phyloP scores from a whole-genome alignment of 2,113 vertebrate genomes.

The Ceyx margarethae region DNA sequence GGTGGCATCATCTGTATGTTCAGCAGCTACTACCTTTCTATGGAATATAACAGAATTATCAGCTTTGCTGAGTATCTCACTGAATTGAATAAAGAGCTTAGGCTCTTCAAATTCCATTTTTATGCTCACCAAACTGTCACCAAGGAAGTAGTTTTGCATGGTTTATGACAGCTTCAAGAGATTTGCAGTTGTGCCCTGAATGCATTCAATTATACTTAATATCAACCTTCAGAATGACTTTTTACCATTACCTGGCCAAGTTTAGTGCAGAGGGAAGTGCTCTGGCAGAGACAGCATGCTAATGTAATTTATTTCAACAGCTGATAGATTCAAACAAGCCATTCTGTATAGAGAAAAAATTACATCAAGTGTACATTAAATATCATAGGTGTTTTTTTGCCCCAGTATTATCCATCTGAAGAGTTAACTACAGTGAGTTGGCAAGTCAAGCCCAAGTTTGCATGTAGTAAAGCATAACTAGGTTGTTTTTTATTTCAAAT shows the following conservation, averaged over 20 bases:
- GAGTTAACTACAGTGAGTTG: neutral
- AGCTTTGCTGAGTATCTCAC: neutral
- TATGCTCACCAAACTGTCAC: slow-evolving; percentile 59
- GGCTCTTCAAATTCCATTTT: slow-evolving; percentile 61
- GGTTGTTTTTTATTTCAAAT: neutral
- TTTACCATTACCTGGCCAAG: slow-evolving; percentile 37
- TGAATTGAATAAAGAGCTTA: slow-evolving; percentile 64
- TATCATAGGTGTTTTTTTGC: neutral
- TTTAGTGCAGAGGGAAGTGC: neutral
- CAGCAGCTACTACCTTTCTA: neutral
- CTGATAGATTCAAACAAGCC: slow-evolving; percentile 30
- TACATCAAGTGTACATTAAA: neutral
- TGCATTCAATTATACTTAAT: slow-evolving; percentile 67
- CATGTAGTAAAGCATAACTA: neutral
- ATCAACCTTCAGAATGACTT: slow-evolving; percentile 67
- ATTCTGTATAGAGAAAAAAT: neutral
- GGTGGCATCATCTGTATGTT: neutral
- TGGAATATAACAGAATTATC: neutral
- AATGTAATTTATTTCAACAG: slow-evolving; percentile 40
- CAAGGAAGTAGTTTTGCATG: slow-evolving; percentile 41
- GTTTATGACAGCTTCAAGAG: slow-evolving; percentile 63
- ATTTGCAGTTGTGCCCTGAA: slow-evolving; percentile 62
- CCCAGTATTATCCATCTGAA: neutral
- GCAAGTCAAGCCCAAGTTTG: neutral
- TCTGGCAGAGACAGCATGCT: slow-evolving; percentile 35